Evolutionary conservation across 2,113 vertebrate genomes (phyloP), one percentile per base, ranked within the genome.

Genomic region (Globicephala melas): DNA sequence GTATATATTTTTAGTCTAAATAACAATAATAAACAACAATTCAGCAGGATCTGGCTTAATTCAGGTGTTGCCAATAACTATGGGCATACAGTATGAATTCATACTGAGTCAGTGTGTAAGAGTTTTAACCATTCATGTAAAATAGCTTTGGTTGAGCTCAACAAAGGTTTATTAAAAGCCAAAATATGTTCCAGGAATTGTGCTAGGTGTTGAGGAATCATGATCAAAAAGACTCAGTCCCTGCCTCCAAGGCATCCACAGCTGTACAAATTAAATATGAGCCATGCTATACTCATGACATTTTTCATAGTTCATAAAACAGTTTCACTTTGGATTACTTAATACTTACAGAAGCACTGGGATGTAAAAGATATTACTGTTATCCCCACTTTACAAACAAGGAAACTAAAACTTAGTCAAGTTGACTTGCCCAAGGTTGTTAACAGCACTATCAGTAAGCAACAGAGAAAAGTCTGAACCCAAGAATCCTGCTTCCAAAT

Each of bases 291-390:
- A 87, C 11, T 74, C 88, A 85, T 38, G 76, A 91, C 60, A 85
- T 53, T 80, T 63, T 11, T 84, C 17, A 63, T 70, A 80, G 53
- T 63, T 93, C 50, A 94, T 70, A 73, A 84, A 91, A 47, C 8
- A 67, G 73, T 76, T 89, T 92, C 33, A 71, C 12, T 68, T 74
- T 63, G 71, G 93, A 81, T 81, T 77, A 73, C 15, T 81, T 95
- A 91, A 77, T 90, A 87, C 47, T 83, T 95, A 89, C 6, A 41
- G 41, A 96, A 97, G 93, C n/a, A 4, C 17, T 91, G 77, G 84
- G 21, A 71, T 63, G 3, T 73, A 80, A 84, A 80, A 84, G 25
- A 65, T 60, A 89, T 53, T 85, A 73, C 33, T 89, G 79, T 83
- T 87, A 86, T 38, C 63, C 25, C 44, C 10, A 85, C 7, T 28